phyloP scores from a whole-genome alignment of 2,797 vertebrate species.

The Jordanella pulchra region DNA sequence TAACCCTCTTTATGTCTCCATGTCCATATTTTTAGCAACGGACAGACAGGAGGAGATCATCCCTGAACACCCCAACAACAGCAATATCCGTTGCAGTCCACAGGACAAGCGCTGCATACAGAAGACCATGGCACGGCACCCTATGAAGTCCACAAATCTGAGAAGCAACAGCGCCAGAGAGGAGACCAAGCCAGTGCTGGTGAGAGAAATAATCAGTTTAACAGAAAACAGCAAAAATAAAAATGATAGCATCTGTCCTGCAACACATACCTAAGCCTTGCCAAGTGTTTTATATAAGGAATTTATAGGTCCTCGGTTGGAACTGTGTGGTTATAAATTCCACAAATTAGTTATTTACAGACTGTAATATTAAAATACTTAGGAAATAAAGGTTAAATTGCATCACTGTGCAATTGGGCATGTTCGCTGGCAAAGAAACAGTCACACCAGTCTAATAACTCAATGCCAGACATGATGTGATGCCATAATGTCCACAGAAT shows the following conservation, averaged over 20 bases:
- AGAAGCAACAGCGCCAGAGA: slow-evolving; percentile 77
- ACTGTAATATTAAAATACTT: slow-evolving; percentile 53
- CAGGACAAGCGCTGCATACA: slow-evolving; percentile 91
- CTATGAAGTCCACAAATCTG: slow-evolving; percentile 81
- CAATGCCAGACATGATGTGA: slow-evolving; percentile 25
- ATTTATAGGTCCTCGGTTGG: slow-evolving; percentile 42
- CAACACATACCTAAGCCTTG: slow-evolving; percentile 6
- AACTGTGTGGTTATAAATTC: slow-evolving; percentile 54
- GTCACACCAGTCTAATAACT: slow-evolving; percentile 26
- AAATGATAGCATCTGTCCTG: background rate
- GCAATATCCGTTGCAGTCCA: slow-evolving; percentile 88
- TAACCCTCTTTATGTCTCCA: background rate
- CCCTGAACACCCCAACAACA: slow-evolving; percentile 88
- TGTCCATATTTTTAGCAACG: slow-evolving; percentile 57
- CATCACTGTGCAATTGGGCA: slow-evolving; percentile 45
- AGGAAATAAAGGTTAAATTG: slow-evolving; percentile 50
- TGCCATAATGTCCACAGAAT: slow-evolving; percentile 9
- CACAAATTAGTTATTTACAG: slow-evolving; percentile 61
- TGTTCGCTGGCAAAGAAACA: slow-evolving; percentile 17
- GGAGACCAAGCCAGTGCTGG: slow-evolving; percentile 83
- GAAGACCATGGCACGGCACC: slow-evolving; percentile 83
- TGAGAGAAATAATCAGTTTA: slow-evolving; percentile 56
- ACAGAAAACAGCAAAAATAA: slow-evolving; percentile 23
- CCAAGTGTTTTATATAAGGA: slow-evolving; percentile 61
- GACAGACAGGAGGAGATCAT: slow-evolving; percentile 81